Percentiles rank a stretch among this genome's conserved stretches.
phyloP scores from a whole-genome alignment of 2,797 vertebrate genomes.

The Heteromormyrus szaboi region DNA sequence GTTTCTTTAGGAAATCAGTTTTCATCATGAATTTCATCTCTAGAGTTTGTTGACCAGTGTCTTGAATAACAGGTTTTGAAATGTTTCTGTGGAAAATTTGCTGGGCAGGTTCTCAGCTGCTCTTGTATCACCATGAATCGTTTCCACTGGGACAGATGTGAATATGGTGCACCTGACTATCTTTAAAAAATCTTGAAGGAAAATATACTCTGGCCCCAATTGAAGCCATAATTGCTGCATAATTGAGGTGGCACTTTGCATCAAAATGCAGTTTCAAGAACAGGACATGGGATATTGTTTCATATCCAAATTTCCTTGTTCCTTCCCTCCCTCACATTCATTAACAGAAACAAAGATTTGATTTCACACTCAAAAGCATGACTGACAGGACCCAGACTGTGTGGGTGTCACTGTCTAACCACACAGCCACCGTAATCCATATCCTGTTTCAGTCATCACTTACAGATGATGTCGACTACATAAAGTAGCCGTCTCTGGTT shows the following conservation, averaged over 20 bases:
- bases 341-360: slow-evolving; percentile 1
- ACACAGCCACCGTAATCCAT: not conserved
- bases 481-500: not conserved
- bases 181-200: not conserved
- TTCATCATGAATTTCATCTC: not conserved
- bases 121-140: too few relatives aligned
- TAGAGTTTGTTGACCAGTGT: not conserved
- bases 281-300: slow-evolving; percentile 51
- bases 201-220: slow-evolving; percentile 26
- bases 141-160: not conserved
- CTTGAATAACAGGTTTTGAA: not conserved
- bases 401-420: not conserved
- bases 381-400: not conserved
- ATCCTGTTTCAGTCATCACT: slow-evolving; percentile 4
- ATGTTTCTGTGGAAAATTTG: not conserved
- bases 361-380: slow-evolving; percentile 3
- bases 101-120: not conserved
- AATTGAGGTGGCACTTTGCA: slow-evolving; percentile 49
- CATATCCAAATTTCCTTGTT: slow-evolving; percentile 40
- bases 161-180: not conserved
- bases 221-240: slow-evolving; percentile 60
- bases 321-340: slow-evolving; percentile 25
- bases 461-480: not conserved
- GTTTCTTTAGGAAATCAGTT: not conserved
- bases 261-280: slow-evolving; percentile 45